These are phyloP conservation scores for Anabas testudineus DNA, from an alignment of 2,797 vertebrate species.

Conservation along the genomic window DNA sequence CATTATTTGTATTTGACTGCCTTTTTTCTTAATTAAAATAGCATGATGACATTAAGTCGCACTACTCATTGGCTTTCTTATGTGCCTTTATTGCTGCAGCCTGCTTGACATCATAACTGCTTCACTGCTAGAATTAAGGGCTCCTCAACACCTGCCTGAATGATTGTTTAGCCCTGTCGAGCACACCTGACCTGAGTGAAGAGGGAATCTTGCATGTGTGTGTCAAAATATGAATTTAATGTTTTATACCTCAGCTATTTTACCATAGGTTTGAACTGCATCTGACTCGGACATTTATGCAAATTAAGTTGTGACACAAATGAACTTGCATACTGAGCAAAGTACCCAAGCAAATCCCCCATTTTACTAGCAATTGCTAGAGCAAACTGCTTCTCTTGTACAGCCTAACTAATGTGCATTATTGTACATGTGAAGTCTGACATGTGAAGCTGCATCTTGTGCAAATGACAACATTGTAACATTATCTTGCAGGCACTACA, in stretches of 20 bases:
- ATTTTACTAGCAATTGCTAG: too few species aligned
- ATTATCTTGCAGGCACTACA: too few species aligned
- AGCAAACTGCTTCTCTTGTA: too few species aligned
- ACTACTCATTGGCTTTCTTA: constrained; percentile 1
- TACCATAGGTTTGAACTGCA: constrained; percentile 2
- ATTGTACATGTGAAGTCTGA: too few species aligned
- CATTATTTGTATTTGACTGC: too few species aligned
- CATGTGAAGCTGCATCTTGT: too few species aligned
- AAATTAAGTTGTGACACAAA: constrained; percentile 7
- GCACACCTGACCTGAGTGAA: constrained; percentile 9
- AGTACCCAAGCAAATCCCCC: background rate
- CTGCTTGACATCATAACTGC: constrained; percentile 13
- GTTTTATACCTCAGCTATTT: too few species aligned
- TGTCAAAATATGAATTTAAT: too few species aligned
- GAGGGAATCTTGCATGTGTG: constrained; percentile 1
- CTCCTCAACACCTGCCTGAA: constrained; percentile 7
- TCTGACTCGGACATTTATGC: constrained; percentile 6
- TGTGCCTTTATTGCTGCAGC: constrained; percentile 9
- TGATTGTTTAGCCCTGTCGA: constrained; percentile 19
- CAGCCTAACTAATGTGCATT: too few species aligned
- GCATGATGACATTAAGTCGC: background rate
- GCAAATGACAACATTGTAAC: too few species aligned
- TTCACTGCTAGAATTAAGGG: background rate
- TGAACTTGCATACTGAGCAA: background rate
- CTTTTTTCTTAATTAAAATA: too few species aligned